Base-by-base conservation (phyloP, 2,888 invertebrate species). In the Chironomus tentans region DNA sequence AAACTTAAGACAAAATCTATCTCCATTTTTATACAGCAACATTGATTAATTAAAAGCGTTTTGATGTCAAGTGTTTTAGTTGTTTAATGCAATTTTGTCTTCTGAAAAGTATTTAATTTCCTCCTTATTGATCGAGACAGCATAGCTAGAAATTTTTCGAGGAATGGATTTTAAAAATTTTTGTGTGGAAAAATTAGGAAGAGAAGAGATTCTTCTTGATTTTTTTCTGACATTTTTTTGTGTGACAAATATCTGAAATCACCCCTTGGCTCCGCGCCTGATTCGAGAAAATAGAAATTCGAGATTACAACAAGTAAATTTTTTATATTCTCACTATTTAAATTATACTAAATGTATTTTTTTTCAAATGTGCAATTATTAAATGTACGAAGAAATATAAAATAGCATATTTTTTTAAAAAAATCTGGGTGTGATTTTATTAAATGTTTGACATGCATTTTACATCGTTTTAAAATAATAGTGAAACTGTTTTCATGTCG, bases 1-100 rank as follows among this genome's bases (percentile, higher is more conserved):
- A 15, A 68, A 68, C 46, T 4, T 7, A 15, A n/a, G 15, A 68
- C 68, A 46, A 68, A 24, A 68, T 68, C 4, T 28, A 68, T 15
- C 15, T 68, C 18, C 15, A 4, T 13, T 13, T 13, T 22, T 7
- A 56, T 4, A 56, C 7, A 70, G 7, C 4, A 62, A 73, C 73
- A 73, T 61, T 73, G 73, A 73, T 73, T 73, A 73, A 73, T 73
- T 73, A 73, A 73, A 73, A 73, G 73, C 73, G 18, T 73, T 73
- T 73, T 62, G 73, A 62, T 73, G 73, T 73, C 73, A 73, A 73
- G 73, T 73, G 73, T 46, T 71, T 24, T 71, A 71, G 24, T 50
- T 50, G 18, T 56, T 56, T 56, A 2, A 56, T 56, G 56, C 38
- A 38, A 38, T 38, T 3, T 15, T 15, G 56, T 56, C 65, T 65